A percentile compares a stretch with the other conserved stretches of the same genome.
phyloP scores from a whole-genome alignment of 2,113 vertebrate genomes.

The Pycnonotus jocosus region DNA sequence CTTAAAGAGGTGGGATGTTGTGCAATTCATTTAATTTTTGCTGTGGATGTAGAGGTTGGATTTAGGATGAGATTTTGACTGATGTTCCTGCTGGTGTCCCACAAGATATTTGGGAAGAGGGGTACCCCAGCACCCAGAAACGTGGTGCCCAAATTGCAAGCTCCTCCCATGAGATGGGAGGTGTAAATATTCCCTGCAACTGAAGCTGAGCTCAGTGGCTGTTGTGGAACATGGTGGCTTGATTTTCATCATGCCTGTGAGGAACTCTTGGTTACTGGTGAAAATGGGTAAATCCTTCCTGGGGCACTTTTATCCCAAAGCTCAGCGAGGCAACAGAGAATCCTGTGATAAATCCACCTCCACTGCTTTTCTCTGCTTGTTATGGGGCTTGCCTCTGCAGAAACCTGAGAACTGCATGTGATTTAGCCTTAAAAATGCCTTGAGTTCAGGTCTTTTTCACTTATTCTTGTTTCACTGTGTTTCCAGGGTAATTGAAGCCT shows the following conservation, averaged over 20 bases:
- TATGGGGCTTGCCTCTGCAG: background rate
- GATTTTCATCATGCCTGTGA: background rate
- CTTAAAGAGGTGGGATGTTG: background rate
- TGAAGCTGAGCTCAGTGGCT: background rate
- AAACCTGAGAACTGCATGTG: background rate
- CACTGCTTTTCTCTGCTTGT: background rate
- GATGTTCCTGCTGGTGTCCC: background rate
- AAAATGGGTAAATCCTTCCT: background rate
- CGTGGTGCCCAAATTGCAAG: background rate
- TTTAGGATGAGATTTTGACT: background rate
- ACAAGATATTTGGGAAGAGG: background rate
- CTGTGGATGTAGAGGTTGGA: background rate
- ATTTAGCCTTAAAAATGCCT: background rate
- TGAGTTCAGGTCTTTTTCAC: background rate
- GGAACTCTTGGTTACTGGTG: background rate
- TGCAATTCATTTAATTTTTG: background rate
- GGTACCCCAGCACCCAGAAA: background rate
- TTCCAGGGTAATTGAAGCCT: background rate
- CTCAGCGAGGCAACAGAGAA: background rate
- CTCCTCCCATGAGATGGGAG: background rate
- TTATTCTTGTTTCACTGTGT: background rate
- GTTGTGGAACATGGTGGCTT: accelerated
- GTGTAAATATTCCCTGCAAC: background rate
- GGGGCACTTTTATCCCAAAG: background rate
- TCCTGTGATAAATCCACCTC: background rate